Evolutionary conservation across 2,888 invertebrate genomes (phyloP).

Genomic region (Pterobdella sp.): DNA sequence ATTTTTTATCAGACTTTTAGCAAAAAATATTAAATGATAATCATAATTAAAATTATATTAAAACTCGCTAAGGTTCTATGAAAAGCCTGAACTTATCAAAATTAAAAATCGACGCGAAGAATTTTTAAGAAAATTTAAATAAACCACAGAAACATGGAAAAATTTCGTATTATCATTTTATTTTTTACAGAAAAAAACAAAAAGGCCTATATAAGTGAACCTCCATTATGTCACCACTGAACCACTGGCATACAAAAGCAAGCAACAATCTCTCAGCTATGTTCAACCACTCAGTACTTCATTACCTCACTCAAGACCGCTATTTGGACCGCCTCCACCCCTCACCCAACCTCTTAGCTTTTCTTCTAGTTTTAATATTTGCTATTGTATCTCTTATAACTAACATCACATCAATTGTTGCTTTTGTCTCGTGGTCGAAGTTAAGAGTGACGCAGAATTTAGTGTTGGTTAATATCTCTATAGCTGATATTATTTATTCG

Average conservation of each 20-base stretch:
- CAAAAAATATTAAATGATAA: no score
- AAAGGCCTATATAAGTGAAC: no score
- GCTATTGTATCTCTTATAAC: slow-evolving; percentile 33
- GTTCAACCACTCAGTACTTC: not conserved
- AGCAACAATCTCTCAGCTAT: not conserved
- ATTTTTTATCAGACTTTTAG: no score
- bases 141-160: no score
- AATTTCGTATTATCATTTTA: no score
- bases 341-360: not conserved
- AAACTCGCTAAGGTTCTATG: no score
- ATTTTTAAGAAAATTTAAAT: no score
- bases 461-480: slow-evolving; percentile 37
- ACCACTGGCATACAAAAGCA: not conserved
- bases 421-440: slow-evolving; percentile 29
- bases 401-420: slow-evolving; percentile 33
- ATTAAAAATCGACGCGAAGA: no score
- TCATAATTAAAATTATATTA: no score
- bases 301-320: not conserved
- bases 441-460: slow-evolving; percentile 36
- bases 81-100: no score
- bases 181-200: no score
- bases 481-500: slow-evolving; percentile 35
- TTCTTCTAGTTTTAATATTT: slow-evolving; percentile 27
- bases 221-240: no score
- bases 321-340: slow-evolving; percentile 1